Base-by-base conservation (phyloP, 2,113 vertebrate genomes). In the Trachemys scripta region DNA sequence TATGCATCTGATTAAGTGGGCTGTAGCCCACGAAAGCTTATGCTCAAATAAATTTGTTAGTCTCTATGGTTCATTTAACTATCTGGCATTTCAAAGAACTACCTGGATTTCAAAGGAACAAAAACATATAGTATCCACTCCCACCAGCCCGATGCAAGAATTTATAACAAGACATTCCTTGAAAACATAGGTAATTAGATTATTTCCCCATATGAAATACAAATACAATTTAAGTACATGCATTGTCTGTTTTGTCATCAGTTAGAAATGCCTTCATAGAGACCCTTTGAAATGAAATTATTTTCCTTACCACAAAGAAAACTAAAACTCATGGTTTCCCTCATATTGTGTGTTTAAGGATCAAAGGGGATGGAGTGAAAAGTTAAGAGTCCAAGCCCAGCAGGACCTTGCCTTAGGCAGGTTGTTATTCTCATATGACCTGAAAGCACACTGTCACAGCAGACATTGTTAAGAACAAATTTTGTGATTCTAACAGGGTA, bases 181-280 rank as follows among this genome's bases (percentile, higher is more conserved):
- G 49, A 85, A 80, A 88, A 92, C 31, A 51, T 50, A 27, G 16
- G 16, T 50, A 80, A 76, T 80, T 24, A 29, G 25, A 31, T 80
- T 86, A 59, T 87, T 95, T 92, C 80, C 89, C 54, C 57, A 9
- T 81, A 25, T 89, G 87, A 93, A 93, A 85, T 76, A 89, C 79
- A 80, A 83, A 80, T 84, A 80, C 11, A 50, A 93, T 92, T 95
- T 65, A 80, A 86, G 56, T 69, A 47, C 65, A 31, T 50, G 45
- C 53, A 19, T 8, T 59, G 42, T 49, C 59, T 42, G 17, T 76
- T 76, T 76, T 56, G 22, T 57, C 50, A 47, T 79, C 27, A 56
- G 31, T 49, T 53, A 90, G 59, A 84, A 93, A 27, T 42, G 49
- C 53, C 91, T 89, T 89, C 92, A 94, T 95, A 94, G 38, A 50